A percentile compares a stretch with the other conserved stretches of the same genome.
These are phyloP conservation scores for Prenolepis imparis DNA, from an alignment of 2,888 invertebrate genomes.

Conservation along the genomic window DNA sequence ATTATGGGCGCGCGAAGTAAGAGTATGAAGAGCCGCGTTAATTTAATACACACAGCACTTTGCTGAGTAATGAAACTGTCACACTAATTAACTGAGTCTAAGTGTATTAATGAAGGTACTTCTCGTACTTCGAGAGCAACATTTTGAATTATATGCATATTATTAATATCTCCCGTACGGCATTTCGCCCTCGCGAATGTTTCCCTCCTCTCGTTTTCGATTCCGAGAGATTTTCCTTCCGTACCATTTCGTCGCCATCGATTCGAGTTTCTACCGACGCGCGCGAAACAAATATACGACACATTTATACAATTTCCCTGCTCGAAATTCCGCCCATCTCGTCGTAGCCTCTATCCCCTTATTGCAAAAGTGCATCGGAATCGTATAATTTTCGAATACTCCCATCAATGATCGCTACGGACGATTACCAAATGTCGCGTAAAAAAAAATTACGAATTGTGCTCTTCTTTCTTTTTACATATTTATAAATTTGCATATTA, in stretches of 20 bases:
- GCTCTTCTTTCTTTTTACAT: constrained; percentile 28
- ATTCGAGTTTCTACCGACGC: constrained; percentile 26
- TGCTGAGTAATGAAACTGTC: constrained; percentile 54
- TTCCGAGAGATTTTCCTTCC: constrained; percentile 21
- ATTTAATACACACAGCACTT: constrained; percentile 58
- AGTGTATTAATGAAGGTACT: constrained; percentile 56
- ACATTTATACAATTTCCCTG: constrained; percentile 50
- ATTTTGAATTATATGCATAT: constrained; percentile 48
- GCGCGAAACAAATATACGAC: constrained; percentile 41
- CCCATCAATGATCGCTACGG: not conserved
- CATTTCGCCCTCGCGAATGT: not conserved
- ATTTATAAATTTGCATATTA: not conserved
- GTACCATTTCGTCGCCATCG: constrained; percentile 20
- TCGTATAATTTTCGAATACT: constrained; percentile 52
- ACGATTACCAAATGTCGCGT: constrained; percentile 32
- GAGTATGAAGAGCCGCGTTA: constrained; percentile 50
- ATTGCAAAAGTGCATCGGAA: constrained; percentile 42
- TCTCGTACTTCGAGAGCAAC: constrained; percentile 45
- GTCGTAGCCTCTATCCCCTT: constrained; percentile 2
- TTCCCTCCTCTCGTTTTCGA: not conserved
- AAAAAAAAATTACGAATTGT: constrained; percentile 26
- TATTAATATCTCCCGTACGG: constrained; percentile 33
- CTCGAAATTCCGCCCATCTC: constrained; percentile 39
- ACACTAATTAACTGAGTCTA: constrained; percentile 53
- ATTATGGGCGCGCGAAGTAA: constrained; percentile 37